Percentiles rank a stretch among this genome's conserved stretches.
Conservation (phyloP, 2,888 invertebrate genomes). For the Drosophila subsilvestris region DNA sequence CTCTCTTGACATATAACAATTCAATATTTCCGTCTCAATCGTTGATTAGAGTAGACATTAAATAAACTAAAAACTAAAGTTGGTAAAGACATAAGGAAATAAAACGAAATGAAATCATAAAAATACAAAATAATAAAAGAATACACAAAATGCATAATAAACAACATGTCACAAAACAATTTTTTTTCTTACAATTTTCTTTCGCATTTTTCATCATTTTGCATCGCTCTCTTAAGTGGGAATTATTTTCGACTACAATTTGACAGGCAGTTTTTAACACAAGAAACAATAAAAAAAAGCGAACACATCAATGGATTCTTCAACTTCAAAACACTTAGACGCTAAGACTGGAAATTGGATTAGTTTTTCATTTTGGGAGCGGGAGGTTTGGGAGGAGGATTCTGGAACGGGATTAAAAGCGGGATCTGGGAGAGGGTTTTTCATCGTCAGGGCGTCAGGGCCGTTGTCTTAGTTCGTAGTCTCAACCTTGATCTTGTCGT, state of each 20-base stretch:
- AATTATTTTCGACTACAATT: conserved; percentile 28
- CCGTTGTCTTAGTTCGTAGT: conserved; percentile 45
- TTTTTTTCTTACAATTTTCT: conserved; percentile 34
- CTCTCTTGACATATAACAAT: conserved; percentile 77
- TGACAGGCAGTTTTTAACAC: conserved; percentile 55
- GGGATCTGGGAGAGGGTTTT: conserved; percentile 45
- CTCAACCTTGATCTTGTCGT: conserved; percentile 38
- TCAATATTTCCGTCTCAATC: conserved; percentile 73
- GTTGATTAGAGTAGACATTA: conserved; percentile 78
- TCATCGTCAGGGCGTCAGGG: conserved; percentile 24
- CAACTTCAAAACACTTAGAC: conserved; percentile 55
- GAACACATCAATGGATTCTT: conserved; percentile 48
- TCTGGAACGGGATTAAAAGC: conserved; percentile 53
- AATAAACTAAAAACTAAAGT: conserved; percentile 81
- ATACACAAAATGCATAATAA: conserved; percentile 76
- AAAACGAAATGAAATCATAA: conserved; percentile 73
- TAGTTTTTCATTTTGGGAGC: conserved; percentile 30
- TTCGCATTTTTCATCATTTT: conserved; percentile 7
- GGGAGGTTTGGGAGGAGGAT: conserved; percentile 37
- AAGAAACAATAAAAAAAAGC: conserved; percentile 6
- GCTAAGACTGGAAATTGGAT: conserved; percentile 38
- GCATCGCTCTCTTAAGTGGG: conserved; percentile 28
- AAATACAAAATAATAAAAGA: conserved; percentile 59
- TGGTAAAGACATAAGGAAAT: conserved; percentile 56
- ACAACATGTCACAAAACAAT: conserved; percentile 81